Conservation (phyloP, 2,888 invertebrate species). For the Oligia fasciuncula region DNA sequence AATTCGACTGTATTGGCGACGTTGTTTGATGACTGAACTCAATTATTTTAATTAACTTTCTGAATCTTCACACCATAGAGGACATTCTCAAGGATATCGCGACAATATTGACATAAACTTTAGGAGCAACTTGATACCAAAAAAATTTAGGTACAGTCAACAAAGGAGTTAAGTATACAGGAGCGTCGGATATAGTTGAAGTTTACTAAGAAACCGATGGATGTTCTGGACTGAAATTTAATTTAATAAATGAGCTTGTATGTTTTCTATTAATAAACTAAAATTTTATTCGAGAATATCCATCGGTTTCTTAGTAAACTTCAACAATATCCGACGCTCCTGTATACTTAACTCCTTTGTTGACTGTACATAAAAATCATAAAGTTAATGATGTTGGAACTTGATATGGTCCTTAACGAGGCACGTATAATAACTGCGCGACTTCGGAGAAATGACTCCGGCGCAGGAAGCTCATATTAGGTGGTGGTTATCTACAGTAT, state of each 20-base stretch:
- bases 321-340: no score
- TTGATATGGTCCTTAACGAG: slow-evolving; percentile 66
- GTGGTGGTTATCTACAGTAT: slow-evolving; percentile 46
- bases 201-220: no score
- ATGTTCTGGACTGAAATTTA: no score
- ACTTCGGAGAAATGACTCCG: slow-evolving; percentile 66
- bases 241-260: no score
- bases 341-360: no score
- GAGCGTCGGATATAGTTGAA: no score
- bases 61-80: slow-evolving; percentile 30
- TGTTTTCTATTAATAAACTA: no score
- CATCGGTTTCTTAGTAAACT: no score
- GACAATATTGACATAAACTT: slow-evolving; percentile 33
- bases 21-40: slow-evolving; percentile 8
- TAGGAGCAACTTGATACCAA: slow-evolving; percentile 47
- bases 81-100: slow-evolving; percentile 31
- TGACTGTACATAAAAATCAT: slow-evolving; percentile 51
- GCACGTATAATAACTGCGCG: slow-evolving; percentile 60
- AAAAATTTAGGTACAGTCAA: slow-evolving; percentile 17
- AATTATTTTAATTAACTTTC: slow-evolving; percentile 31
- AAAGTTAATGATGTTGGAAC: slow-evolving; percentile 69
- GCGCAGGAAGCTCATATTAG: slow-evolving; percentile 62
- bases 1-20: slow-evolving; percentile 25
- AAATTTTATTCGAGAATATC: no score
- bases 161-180: no score